Conservation (phyloP, 2,113 vertebrate genomes). For the Psittacus erithacus region DNA sequence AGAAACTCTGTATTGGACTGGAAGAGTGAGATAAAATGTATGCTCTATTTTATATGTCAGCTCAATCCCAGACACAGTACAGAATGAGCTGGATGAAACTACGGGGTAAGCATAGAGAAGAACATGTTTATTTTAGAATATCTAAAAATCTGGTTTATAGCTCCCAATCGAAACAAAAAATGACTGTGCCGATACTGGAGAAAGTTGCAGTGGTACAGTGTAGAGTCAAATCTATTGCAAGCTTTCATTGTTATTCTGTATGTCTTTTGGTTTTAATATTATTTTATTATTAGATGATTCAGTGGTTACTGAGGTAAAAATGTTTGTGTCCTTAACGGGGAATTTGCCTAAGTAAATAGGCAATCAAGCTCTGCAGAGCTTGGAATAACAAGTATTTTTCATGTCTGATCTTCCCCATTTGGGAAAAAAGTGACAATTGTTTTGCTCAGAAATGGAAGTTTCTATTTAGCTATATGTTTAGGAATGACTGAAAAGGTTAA, state of each 20-base stretch:
- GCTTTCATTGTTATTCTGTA: neutral
- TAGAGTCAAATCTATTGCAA: neutral
- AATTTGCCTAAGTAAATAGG: neutral
- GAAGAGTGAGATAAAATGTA: neutral
- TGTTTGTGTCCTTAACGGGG: neutral
- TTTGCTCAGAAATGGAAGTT: neutral
- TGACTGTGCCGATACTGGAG: neutral
- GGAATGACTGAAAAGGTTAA: neutral
- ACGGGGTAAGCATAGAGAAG: neutral
- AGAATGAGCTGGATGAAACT: neutral
- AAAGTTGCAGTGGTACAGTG: neutral
- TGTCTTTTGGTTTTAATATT: neutral
- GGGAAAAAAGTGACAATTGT: neutral
- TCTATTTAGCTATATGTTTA: neutral
- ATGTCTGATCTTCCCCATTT: neutral
- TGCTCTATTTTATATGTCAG: neutral
- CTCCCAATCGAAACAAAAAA: neutral
- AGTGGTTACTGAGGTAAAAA: neutral
- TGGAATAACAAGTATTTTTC: neutral
- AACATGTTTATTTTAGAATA: neutral
- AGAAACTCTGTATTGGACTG: neutral
- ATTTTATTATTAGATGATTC: neutral
- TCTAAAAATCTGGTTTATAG: neutral
- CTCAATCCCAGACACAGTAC: neutral
- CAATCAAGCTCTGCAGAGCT: neutral